Evolutionary conservation across 2,113 vertebrate genomes (phyloP).

Genomic region (Cinclus cinclus): DNA sequence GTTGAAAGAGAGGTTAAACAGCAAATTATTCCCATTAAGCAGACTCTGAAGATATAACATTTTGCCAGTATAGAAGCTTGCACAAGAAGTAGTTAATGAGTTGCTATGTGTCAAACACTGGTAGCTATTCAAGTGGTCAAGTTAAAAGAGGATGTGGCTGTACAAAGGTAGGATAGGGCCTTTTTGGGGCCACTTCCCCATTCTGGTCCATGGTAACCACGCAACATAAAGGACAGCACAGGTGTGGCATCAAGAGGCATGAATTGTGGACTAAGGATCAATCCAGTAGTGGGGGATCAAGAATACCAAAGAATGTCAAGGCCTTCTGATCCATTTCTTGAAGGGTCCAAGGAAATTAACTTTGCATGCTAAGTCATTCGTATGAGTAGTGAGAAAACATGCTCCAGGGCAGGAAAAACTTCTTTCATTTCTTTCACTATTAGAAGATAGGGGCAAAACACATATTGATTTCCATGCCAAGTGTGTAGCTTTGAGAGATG

Average conservation of each 20-base stretch:
- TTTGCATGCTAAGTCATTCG: not conserved
- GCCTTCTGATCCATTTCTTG: not conserved
- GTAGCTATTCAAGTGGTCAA: not conserved
- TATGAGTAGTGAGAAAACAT: not conserved
- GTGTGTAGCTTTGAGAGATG: not conserved
- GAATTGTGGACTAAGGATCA: not conserved
- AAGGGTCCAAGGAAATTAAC: not conserved
- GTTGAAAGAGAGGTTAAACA: not conserved
- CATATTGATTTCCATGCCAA: not conserved
- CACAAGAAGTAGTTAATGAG: not conserved
- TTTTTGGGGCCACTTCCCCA: not conserved
- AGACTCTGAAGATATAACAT: not conserved
- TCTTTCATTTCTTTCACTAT: not conserved
- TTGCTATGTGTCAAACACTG: not conserved
- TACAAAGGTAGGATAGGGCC: not conserved
- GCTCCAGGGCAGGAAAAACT: not conserved
- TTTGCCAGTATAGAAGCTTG: not conserved
- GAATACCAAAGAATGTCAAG: not conserved
- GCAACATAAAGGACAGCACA: not conserved
- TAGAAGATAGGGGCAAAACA: not conserved
- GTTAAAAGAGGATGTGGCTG: not conserved
- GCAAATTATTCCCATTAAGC: not conserved
- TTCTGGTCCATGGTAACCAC: accelerated
- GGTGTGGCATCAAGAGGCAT: accelerated
- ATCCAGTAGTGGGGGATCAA: not conserved